Percentiles rank a stretch among this genome's conserved stretches.
Conservation (phyloP, 2,888 invertebrate species). For the Therioaphis trifolii region DNA sequence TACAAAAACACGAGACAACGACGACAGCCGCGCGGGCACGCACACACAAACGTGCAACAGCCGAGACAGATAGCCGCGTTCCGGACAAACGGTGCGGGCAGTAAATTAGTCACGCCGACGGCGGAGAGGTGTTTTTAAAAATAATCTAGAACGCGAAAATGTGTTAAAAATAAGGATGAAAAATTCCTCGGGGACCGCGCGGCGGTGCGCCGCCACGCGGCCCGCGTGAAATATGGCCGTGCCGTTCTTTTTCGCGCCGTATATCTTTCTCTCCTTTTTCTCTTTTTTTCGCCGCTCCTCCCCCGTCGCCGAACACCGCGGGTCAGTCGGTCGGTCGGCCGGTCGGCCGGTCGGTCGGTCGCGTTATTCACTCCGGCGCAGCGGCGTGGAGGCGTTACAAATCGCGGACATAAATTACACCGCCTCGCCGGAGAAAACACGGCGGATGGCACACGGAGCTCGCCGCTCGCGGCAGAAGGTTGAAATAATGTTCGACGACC, state of each 20-base stretch:
- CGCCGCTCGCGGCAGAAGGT: neutral
- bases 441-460: neutral
- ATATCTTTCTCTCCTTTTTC: neutral
- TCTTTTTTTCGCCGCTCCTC: neutral
- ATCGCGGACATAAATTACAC: conserved; percentile 55
- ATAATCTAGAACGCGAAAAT: conserved; percentile 58
- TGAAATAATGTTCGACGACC: conserved; percentile 38
- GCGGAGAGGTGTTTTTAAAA: conserved; percentile 39
- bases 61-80: conserved; percentile 34
- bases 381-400: conserved; percentile 46
- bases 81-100: neutral
- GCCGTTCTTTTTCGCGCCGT: neutral
- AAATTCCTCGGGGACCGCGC: conserved; percentile 53
- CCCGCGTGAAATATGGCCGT: conserved; percentile 39
- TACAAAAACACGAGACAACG: too few species aligned
- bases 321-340: too few species aligned
- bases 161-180: conserved; percentile 55
- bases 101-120: conserved; percentile 49
- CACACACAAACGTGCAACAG: neutral
- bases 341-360: too few species aligned
- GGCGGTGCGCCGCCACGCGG: too few species aligned
- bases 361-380: too few species aligned
- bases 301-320: too few species aligned
- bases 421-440: too few species aligned
- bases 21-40: too few species aligned